These are phyloP conservation scores for Poecilia picta DNA, from an alignment of 2,797 vertebrate genomes.

Conservation along the genomic window DNA sequence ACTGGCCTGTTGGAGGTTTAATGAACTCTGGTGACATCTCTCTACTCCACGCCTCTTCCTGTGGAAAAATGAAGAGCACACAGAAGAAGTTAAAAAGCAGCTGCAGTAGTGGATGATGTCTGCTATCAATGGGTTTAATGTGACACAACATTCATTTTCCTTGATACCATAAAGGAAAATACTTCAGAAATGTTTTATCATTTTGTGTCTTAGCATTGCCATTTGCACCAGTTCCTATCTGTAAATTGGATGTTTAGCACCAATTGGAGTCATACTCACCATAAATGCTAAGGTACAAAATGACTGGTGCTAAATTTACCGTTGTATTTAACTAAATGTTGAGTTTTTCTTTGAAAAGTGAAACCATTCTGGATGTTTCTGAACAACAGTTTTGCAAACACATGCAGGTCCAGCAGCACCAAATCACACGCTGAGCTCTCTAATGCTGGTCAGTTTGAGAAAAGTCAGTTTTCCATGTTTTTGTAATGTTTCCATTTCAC, in stretches of 20 bases:
- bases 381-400: conserved; percentile 3
- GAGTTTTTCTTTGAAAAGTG: conserved; percentile 6
- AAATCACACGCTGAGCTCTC: neutral
- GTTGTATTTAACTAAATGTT: conserved; percentile 19
- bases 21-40: conserved; percentile 18
- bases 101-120: conserved; percentile 31
- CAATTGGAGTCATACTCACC: neutral
- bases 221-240: neutral
- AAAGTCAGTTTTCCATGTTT: neutral
- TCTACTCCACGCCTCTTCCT: conserved; percentile 15
- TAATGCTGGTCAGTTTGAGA: conserved; percentile 23
- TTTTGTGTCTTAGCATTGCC: neutral
- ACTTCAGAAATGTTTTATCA: neutral
- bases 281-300: neutral
- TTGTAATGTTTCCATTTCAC: conserved; percentile 30
- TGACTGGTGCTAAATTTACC: neutral
- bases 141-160: neutral
- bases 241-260: neutral
- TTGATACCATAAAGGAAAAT: neutral
- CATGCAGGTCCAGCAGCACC: conserved; percentile 12
- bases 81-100: conserved; percentile 39
- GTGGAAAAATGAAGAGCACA: conserved; percentile 40
- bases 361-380: conserved; percentile 37
- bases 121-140: conserved; percentile 33
- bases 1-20: neutral